phyloP scores from a whole-genome alignment of 2,888 invertebrate species.

The Molorchus minor region DNA sequence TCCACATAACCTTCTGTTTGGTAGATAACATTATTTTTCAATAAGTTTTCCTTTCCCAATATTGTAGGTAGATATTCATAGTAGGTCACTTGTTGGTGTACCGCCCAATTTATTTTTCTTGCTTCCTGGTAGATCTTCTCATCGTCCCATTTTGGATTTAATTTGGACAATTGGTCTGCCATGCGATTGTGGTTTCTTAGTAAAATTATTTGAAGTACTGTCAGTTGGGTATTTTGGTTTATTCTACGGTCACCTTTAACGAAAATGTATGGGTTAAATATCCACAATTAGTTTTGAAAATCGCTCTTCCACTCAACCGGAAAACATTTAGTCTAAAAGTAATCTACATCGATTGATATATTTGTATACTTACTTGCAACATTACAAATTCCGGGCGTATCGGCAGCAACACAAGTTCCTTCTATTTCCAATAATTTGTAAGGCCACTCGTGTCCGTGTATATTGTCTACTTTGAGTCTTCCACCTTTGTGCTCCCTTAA shows the following conservation, averaged over 20 bases:
- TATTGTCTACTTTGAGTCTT: conserved; percentile 46
- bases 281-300: neutral
- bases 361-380: conserved; percentile 42
- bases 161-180: conserved; percentile 53
- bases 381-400: neutral
- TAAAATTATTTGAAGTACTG: conserved; percentile 60
- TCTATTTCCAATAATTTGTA: neutral
- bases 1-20: conserved; percentile 27
- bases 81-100: conserved; percentile 74
- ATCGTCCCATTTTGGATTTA: conserved; percentile 65
- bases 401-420: neutral
- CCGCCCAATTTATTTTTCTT: conserved; percentile 59
- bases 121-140: conserved; percentile 63
- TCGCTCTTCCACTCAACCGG: conserved; percentile 26
- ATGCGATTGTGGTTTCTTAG: conserved; percentile 63
- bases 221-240: conserved; percentile 60
- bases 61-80: conserved; percentile 73
- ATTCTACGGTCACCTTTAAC: conserved; percentile 57
- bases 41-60: conserved; percentile 18
- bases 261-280: conserved; percentile 14
- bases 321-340: too few relatives aligned
- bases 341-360: too few relatives aligned
- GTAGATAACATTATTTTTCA: conserved; percentile 21
- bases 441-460: conserved; percentile 53
- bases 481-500: conserved; percentile 53